Evolutionary conservation across 2,797 vertebrate genomes (phyloP), one percentile per base, ranked within the genome.

Genomic region (Tokudaia tokunoshimensis): DNA sequence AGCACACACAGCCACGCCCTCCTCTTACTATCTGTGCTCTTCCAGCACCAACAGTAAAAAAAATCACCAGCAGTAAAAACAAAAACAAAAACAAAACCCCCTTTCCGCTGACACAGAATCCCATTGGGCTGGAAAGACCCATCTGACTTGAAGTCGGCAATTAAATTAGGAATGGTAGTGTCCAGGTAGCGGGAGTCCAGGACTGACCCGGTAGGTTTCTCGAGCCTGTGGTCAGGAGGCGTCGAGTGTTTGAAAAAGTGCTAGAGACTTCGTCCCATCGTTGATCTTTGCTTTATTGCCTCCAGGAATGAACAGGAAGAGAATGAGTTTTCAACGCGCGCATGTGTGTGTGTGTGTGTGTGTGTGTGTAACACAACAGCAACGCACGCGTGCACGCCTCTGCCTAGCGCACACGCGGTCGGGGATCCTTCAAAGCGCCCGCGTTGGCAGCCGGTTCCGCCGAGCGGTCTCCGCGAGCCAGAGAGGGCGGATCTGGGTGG

Each of bases 281-380:
- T 22, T 0, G 70, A 89, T 86, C 88, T 83, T 96, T 34, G 78
- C 41, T 44, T 82, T 67, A 44, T 80, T 80, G 76, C 76, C 74
- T 47, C 91, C 52, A 22, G 85, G 88, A 93, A 34, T n/a, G 11
- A 0, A 26, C n/a, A 4, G 22, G 55, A 15, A 50, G 37, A 20
- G 31, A 81, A 50, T 89, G 13, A 37, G 50, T 57, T 76, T 29
- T 14, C 76, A 79, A 74, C 10, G 50, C 22, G 50, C 75, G 13
- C 9, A 17, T 57, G 8, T 8, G 52, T 37, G n/a, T 47, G 61
- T 61, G 75, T 76, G 17, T 76, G 74, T 34, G 76, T 34, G 76
- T 34, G 47, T 22, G 29, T 52, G 17, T 41, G 34, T 26, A 59
- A 88, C 13, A 29, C 74, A 15, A 2, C 3, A 74, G 78, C n/a